Base-by-base conservation (phyloP, 1,140 invertebrate species). In the Argopecten irradians region DNA sequence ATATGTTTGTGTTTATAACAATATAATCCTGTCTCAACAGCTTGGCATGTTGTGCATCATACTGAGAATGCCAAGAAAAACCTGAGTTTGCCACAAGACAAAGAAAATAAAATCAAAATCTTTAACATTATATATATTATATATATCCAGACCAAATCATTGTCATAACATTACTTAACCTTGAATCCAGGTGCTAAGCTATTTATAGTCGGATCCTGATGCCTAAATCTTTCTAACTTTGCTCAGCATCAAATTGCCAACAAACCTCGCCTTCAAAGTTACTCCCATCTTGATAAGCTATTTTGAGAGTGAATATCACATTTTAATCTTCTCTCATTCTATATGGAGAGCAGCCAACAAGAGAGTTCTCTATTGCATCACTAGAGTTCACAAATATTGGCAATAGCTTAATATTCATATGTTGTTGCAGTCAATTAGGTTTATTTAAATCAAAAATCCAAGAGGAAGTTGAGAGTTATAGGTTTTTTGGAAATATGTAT, bases 221-320 rank as follows among this genome's bases (percentile, higher is more conserved):
- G 1, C 55, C 55, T 28, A n/a, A 28, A 71, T 46, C 19, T 71
- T n/a, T 7, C n/a, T n/a, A n/a, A 71, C 22, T 71, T 28, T 71
- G 16, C 55, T 71, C 55, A 28, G n/a, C 55, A 71, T 71, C 55
- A 71, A 28, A 71, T 71, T 71, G 55, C 55, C n/a, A 71, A 71
- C 55, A 71, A 71, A 71, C 55, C 28, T 71, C 55, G 28, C 55
- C 55, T 71, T 71, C 55, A 71, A 71, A 71, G 55, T 16, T 71
- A 5, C 55, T n/a, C 55, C 28, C 55, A 71, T 71, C 55, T 71
- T 71, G 55, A 71, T 71, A 71, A 71, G 55, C 55, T 71, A 71
- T 71, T 71, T 71, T 71, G n/a, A 28, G 55, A 71, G 22, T 11
- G 28, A 71, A 71, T 71, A 71, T 71, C 55, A 71, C 22, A 71